Conservation (phyloP, 2,797 vertebrate species). For the Phalanger gymnotis region DNA sequence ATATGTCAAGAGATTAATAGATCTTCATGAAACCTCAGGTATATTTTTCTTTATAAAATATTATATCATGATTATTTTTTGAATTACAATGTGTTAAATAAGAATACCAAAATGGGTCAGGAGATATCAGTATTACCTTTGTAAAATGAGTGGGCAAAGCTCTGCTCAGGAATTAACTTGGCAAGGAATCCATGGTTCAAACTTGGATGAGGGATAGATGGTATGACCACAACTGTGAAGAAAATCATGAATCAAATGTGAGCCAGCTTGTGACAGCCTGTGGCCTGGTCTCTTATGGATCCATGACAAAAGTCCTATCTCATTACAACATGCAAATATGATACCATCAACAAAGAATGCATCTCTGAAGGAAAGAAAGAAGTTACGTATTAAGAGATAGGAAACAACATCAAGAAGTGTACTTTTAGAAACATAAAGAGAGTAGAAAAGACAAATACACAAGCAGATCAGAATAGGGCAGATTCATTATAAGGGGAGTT, state of each 20-base stretch:
- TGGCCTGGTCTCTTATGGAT: constrained; percentile 79
- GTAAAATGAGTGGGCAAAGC: constrained; percentile 89
- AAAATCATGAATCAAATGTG: constrained; percentile 86
- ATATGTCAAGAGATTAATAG: constrained; percentile 17
- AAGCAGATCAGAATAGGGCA: constrained; percentile 66
- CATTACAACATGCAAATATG: constrained; percentile 82
- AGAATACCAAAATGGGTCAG: constrained; percentile 81
- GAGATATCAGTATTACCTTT: constrained; percentile 87
- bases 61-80: constrained; percentile 76
- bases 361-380: constrained; percentile 66
- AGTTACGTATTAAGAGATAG: constrained; percentile 75
- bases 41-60: constrained; percentile 77
- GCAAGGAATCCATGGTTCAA: constrained; percentile 90
- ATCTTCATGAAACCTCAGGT: constrained; percentile 81
- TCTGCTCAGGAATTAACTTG: constrained; percentile 90
- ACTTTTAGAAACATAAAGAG: constrained; percentile 76
- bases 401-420: constrained; percentile 73
- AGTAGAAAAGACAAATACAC: constrained; percentile 67
- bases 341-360: constrained; percentile 58
- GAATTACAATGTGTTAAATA: constrained; percentile 79
- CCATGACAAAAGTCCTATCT: constrained; percentile 77
- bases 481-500: constrained; percentile 63
- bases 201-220: constrained; percentile 89
- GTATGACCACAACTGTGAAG: constrained; percentile 89
- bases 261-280: constrained; percentile 80